Base-by-base conservation (phyloP, 2,113 vertebrate species). In the Rhegmatorhina hoffmannsi region DNA sequence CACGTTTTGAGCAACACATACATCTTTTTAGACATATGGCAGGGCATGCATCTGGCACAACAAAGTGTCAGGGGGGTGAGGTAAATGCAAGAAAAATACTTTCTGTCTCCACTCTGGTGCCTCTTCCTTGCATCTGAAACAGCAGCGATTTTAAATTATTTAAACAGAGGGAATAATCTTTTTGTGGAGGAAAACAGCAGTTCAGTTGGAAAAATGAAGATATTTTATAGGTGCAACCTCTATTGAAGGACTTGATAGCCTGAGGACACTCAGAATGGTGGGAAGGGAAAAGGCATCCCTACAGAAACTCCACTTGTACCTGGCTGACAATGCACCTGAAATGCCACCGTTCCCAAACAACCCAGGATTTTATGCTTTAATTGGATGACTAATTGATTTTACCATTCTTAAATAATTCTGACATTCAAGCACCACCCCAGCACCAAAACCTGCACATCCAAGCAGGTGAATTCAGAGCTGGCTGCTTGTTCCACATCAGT, bases 371-470 rank as follows among this genome's bases (percentile, higher is more conserved):
- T 50, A 29, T 23, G 69, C 17, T 29, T 66, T 26, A 83, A 36
- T 25, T 53, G 3, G 50, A 9, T 70, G 12, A 15, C 9, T 60
- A 18, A 53, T 8, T 55, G 38, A 33, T 34, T 72, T 72, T 75
- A 10, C 31, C 56, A 6, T n/a, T 74, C 46, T 16, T 62, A 38
- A 64, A 44, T 28, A 80, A 68, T 10, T 8, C 18, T 23, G 49
- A 5, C 1, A 21, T 40, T 52, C 14, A 63, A n/a, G 10, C 15
- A 44, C 7, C 0, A 7, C 8, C 7, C 9, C 33, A 17, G 15
- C 36, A 55, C 11, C 17, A 66, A 43, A 89, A 82, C 23, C 0
- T 3, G 0, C 34, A 34, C 50, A n/a, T 33, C 18, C 0, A 0
- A 59, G 15, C 31, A 29, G 25, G 7, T 68, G 20, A 83, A 60